Evolutionary conservation across 2,797 vertebrate genomes (phyloP).

Genomic region (Halcyon chelicuti): DNA sequence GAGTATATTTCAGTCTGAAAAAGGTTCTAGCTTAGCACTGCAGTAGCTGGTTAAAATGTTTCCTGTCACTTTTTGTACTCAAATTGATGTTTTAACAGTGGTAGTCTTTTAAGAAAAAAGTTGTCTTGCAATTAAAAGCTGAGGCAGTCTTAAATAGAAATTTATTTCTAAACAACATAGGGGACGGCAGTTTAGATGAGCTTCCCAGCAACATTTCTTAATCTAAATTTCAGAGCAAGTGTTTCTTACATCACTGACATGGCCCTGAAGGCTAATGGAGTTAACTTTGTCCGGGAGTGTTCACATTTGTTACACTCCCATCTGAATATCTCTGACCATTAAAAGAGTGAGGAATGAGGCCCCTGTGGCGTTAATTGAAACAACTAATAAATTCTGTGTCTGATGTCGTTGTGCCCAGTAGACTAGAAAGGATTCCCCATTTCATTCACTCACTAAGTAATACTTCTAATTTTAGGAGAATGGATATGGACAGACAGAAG

Average conservation of each 20-base stretch:
- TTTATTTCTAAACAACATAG: neutral
- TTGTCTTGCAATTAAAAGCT: neutral
- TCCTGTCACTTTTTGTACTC: neutral
- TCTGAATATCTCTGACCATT: neutral
- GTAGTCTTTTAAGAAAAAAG: neutral
- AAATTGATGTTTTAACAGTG: neutral
- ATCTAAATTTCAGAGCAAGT: neutral
- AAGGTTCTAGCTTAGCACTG: neutral
- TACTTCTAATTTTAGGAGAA: constrained; percentile 77
- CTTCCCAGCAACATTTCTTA: neutral
- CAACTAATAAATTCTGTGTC: neutral
- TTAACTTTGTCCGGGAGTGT: neutral
- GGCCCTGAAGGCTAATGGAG: neutral
- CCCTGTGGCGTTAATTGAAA: neutral
- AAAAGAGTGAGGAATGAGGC: neutral
- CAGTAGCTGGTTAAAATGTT: neutral
- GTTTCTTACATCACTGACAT: neutral
- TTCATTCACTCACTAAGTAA: neutral
- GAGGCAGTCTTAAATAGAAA: neutral
- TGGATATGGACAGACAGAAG: constrained; percentile 92
- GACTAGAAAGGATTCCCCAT: neutral
- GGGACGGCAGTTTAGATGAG: neutral
- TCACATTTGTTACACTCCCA: neutral
- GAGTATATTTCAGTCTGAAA: neutral
- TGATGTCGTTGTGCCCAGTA: rapidly evolving